phyloP scores from a whole-genome alignment of 2,797 vertebrate species.

The Myotis myotis region DNA sequence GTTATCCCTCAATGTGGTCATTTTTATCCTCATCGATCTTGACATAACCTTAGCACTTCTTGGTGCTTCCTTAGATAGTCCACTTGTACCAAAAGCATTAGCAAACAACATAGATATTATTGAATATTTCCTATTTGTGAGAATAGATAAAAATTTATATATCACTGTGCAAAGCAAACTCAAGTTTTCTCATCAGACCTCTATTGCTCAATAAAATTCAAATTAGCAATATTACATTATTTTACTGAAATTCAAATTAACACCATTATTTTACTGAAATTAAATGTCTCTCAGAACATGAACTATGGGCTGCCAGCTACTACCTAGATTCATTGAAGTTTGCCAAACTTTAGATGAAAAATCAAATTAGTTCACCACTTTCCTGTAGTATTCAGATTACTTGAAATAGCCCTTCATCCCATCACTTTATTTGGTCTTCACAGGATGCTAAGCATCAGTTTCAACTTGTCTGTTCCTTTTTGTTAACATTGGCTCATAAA shows the following conservation, averaged over 20 bases:
- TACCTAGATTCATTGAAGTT: not conserved
- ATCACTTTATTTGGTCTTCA: not conserved
- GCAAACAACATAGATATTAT: not conserved
- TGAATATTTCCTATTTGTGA: not conserved
- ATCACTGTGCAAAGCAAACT: not conserved
- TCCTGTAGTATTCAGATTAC: not conserved
- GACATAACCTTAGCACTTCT: not conserved
- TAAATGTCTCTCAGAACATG: not conserved
- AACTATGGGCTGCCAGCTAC: not conserved
- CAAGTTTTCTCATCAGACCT: not conserved
- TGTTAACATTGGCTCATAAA: not conserved
- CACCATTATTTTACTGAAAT: not conserved
- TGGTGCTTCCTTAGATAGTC: not conserved
- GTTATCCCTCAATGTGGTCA: not conserved
- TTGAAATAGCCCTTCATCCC: not conserved
- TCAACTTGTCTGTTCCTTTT: conserved; percentile 16
- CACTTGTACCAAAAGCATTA: not conserved
- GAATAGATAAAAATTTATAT: not conserved
- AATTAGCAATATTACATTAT: not conserved
- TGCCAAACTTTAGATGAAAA: not conserved
- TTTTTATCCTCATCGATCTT: not conserved
- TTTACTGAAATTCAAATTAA: conserved; percentile 26
- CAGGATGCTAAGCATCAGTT: not conserved
- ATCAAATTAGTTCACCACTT: not conserved
- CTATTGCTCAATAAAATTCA: not conserved